Percentiles rank a stretch among this genome's conserved stretches.
These are phyloP conservation scores for Rhagoletis pomonella DNA, from an alignment of 1,140 invertebrate genomes.

Conservation along the genomic window DNA sequence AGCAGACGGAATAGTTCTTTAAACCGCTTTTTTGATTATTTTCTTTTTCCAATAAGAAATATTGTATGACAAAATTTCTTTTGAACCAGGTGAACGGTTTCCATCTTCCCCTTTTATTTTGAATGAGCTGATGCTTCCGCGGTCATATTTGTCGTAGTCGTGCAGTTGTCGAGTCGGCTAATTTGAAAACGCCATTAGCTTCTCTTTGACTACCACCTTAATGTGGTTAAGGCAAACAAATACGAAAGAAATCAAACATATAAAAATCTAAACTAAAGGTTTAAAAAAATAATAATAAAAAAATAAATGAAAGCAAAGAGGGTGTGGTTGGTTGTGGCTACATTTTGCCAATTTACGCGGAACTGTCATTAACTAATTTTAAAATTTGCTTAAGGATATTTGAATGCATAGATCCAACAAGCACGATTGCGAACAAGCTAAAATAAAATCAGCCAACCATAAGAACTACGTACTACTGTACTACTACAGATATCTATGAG, in stretches of 20 bases:
- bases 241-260: not conserved
- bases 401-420: not conserved
- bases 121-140: too few species aligned
- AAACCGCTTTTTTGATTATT: too few species aligned
- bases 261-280: too few species aligned
- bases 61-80: too few species aligned
- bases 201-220: not conserved
- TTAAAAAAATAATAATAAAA: not conserved
- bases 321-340: not conserved
- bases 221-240: not conserved
- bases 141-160: too few species aligned
- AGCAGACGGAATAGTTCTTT: too few species aligned
- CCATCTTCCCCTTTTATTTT: too few species aligned
- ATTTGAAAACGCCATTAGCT: too few species aligned
- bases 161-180: too few species aligned
- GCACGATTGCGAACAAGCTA: not conserved
- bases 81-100: too few species aligned
- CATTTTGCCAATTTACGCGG: not conserved
- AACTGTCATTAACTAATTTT: slow-evolving; percentile 11
- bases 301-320: not conserved
- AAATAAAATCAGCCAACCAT: not conserved
- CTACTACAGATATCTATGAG: not conserved
- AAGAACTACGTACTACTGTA: not conserved
- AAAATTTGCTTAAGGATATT: slow-evolving; percentile 12
- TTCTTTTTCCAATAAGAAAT: too few species aligned